These are phyloP conservation scores for Pitangus sulphuratus DNA, from an alignment of 2,797 vertebrate genomes.

Conservation along the genomic window DNA sequence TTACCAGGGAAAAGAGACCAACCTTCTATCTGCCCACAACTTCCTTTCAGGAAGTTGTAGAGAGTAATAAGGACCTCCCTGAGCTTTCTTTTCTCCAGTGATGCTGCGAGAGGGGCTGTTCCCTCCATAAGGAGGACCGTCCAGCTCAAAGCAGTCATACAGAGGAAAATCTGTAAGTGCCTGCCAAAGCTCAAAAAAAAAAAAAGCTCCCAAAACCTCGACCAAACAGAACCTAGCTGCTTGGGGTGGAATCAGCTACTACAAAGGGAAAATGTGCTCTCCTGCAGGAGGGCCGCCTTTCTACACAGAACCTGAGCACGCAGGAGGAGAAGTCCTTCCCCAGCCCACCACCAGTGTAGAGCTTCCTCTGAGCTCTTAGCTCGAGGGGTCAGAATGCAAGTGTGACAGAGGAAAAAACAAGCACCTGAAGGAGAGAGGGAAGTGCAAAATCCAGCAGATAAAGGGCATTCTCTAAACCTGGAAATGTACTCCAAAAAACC, in stretches of 20 bases:
- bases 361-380: background rate
- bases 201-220: background rate
- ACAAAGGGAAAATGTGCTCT: background rate
- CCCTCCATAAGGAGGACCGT: accelerated
- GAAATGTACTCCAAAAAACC: accelerated
- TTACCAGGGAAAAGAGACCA: background rate
- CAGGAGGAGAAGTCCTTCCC: background rate
- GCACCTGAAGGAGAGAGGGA: background rate
- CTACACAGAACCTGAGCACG: accelerated
- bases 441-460: background rate
- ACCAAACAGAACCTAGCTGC: background rate
- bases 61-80: background rate
- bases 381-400: background rate
- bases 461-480: background rate
- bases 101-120: background rate
- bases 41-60: background rate
- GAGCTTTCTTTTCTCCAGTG: background rate
- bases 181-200: background rate
- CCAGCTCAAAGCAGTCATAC: background rate
- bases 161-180: background rate
- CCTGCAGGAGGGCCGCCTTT: accelerated
- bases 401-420: background rate
- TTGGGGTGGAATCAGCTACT: background rate
- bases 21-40: no score
- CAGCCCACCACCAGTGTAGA: background rate